Conservation (phyloP, 2,888 invertebrate genomes). For the Argyresthia albistria region DNA sequence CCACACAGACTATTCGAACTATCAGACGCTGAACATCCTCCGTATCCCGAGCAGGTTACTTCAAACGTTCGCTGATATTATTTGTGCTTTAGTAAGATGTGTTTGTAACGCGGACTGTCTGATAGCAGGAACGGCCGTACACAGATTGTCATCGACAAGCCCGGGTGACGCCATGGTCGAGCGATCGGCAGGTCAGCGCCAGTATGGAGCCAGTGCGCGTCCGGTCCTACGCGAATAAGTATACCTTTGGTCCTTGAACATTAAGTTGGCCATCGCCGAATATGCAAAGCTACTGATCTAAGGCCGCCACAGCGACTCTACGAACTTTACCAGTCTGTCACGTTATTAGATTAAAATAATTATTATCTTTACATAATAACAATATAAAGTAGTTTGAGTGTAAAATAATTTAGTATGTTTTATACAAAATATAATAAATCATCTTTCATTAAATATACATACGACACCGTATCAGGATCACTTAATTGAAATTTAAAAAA, state of each 20-base stretch:
- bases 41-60: no score
- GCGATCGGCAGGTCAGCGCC: slow-evolving; percentile 55
- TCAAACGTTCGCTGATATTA: neutral
- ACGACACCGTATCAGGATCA: slow-evolving; percentile 66
- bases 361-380: slow-evolving; percentile 60
- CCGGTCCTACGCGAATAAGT: slow-evolving; percentile 71
- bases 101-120: neutral
- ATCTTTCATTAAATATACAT: slow-evolving; percentile 64
- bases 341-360: slow-evolving; percentile 72
- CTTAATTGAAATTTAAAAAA: slow-evolving; percentile 63
- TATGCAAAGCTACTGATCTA: slow-evolving; percentile 72
- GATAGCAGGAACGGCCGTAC: slow-evolving; percentile 17
- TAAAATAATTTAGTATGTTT: slow-evolving; percentile 69
- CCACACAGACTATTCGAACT: slow-evolving; percentile 8
- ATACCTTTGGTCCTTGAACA: slow-evolving; percentile 71
- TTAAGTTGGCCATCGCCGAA: slow-evolving; percentile 69
- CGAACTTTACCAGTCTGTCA: slow-evolving; percentile 73
- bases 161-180: slow-evolving; percentile 50
- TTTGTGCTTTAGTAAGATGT: neutral
- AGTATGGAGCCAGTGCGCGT: slow-evolving; percentile 70
- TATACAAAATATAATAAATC: slow-evolving; percentile 71
- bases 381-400: slow-evolving; percentile 68
- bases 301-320: slow-evolving; percentile 70
- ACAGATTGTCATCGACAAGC: slow-evolving; percentile 47
- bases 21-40: neutral